A percentile compares a stretch with the other conserved stretches of the same genome.
phyloP scores from a whole-genome alignment of 2,113 vertebrate genomes.

The Tichodroma muraria region DNA sequence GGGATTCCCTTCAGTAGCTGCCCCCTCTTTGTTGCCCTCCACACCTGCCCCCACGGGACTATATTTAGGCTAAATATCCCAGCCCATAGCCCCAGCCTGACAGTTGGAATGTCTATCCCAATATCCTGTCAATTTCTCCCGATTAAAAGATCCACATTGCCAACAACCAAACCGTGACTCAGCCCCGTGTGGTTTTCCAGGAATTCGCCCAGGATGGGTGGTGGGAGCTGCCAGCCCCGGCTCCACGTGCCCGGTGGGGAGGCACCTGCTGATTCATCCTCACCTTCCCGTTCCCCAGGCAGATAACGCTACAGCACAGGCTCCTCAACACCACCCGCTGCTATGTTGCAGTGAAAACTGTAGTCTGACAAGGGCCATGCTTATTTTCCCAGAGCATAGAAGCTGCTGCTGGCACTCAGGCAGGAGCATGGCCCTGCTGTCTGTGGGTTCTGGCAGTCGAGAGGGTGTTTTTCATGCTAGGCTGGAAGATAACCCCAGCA shows the following conservation, averaged over 20 bases:
- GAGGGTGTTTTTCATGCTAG: neutral
- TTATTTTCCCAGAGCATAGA: neutral
- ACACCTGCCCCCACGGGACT: neutral
- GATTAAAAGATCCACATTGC: neutral
- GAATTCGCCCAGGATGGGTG: neutral
- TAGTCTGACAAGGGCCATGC: neutral
- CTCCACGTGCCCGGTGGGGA: fast-evolving
- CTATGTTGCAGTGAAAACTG: neutral
- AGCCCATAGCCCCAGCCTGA: neutral
- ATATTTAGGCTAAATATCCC: slow-evolving; percentile 1
- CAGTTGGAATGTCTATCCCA: neutral
- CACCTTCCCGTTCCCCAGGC: neutral
- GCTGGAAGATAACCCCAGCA: neutral
- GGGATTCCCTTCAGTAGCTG: neutral
- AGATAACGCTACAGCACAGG: neutral
- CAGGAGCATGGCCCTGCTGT: neutral
- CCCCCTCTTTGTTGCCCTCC: neutral
- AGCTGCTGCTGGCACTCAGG: neutral
- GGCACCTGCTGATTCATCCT: slow-evolving; percentile 30
- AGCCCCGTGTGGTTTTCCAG: neutral
- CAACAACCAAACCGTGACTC: neutral
- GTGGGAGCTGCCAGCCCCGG: neutral
- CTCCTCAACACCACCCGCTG: neutral
- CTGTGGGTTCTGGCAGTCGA: neutral
- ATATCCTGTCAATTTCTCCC: neutral